Evolutionary conservation across 2,113 vertebrate genomes (phyloP), one percentile per base, ranked within the genome.

Genomic region (Merops nubicus): DNA sequence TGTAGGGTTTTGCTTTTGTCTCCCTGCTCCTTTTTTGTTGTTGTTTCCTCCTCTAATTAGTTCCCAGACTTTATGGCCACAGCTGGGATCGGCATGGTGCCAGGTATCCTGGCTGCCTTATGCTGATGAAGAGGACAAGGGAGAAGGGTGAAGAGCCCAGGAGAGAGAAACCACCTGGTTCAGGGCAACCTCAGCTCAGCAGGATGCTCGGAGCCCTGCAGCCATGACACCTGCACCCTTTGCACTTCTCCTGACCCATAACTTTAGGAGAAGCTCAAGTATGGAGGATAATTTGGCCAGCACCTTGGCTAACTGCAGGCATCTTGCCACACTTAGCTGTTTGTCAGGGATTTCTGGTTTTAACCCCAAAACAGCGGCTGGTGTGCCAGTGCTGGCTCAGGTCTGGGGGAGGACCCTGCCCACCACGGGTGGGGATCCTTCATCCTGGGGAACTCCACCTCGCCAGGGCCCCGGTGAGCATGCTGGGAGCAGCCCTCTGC

Each of bases 21-120:
- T 28, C 12, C 31, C 31, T 10, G 5, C 4, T 9, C 8, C 25
- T 57, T 82, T 77, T 23, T n/a, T n/a, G n/a, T n/a, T 56, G 7
- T 23, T 42, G n/a, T 34, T 82, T 21, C 33, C 43, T 21, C 10
- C 12, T 29, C 33, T 62, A 28, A 29, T 42, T 23, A 77, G 6
- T 40, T 53, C 15, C 56, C n/a, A 48, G 33, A 4, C 10, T 74
- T 26, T 18, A 36, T 5, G 38, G 50, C 31, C 0, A 1, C 1
- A 3, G 5, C 45, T 45, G 69, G 50, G 67, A 40, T 53, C 8
- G 2, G 5, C 38, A 8, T 1, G 0, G 31, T 0, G 1, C 6
- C 6, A 7, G n/a, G n/a, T 38, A 53, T 11, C 64, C 40, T 18
- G 63, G 9, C 48, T 47, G 23, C 45, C n/a, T 29, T 1, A 5